These are phyloP conservation scores for Colaptes auratus DNA, from an alignment of 2,113 vertebrate genomes.

Conservation along the genomic window DNA sequence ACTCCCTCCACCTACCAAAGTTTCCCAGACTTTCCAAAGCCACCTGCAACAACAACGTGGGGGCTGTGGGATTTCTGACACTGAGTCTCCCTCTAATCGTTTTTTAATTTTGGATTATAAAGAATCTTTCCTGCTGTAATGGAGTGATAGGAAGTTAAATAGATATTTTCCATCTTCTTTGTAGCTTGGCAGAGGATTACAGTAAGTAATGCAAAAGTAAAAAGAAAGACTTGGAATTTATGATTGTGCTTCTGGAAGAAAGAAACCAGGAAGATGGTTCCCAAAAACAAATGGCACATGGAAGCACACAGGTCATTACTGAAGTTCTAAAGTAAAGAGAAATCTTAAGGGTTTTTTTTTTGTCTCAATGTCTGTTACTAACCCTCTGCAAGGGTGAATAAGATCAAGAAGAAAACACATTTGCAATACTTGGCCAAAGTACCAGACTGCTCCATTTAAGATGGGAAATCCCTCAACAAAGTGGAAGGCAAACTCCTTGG, in stretches of 20 bases:
- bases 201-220: background rate
- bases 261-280: background rate
- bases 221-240: slow-evolving; percentile 15
- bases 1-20: slow-evolving; percentile 18
- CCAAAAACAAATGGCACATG: background rate
- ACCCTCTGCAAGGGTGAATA: background rate
- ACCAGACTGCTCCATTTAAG: background rate
- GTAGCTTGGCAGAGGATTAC: slow-evolving; percentile 20
- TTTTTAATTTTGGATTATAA: slow-evolving; percentile 13
- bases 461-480: background rate
- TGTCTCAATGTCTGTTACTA: background rate
- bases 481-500: background rate
- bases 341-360: background rate
- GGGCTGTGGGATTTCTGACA: slow-evolving; percentile 31
- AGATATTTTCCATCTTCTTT: slow-evolving; percentile 27
- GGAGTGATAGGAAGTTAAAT: background rate
- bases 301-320: background rate
- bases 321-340: background rate
- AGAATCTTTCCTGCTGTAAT: slow-evolving; percentile 20
- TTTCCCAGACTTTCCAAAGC: slow-evolving; percentile 24
- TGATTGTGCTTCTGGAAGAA: slow-evolving; percentile 22
- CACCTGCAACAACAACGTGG: slow-evolving; percentile 45
- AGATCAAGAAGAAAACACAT: background rate
- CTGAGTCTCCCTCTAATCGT: background rate
- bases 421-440: background rate